Evolutionary conservation across 2,888 invertebrate genomes (phyloP).

Genomic region (Lycia hirtaria): DNA sequence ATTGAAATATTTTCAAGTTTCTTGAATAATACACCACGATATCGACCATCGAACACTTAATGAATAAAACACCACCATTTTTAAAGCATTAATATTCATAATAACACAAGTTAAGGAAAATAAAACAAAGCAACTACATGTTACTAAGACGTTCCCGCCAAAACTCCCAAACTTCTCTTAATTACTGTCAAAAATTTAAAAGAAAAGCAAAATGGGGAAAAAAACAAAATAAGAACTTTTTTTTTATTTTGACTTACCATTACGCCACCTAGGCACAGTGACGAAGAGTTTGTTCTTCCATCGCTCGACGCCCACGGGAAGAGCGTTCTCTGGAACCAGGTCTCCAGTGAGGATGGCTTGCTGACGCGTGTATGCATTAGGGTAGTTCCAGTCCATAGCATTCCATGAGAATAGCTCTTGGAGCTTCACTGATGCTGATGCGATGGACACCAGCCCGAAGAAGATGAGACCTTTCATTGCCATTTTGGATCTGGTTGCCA

Average conservation of each 20-base stretch:
- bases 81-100: too few relatives aligned
- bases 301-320: slow-evolving; percentile 93
- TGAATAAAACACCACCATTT: too few relatives aligned
- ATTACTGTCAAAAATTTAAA: too few relatives aligned
- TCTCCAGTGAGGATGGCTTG: slow-evolving; percentile 87
- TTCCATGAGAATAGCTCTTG: slow-evolving; percentile 92
- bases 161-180: too few relatives aligned
- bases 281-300: slow-evolving; percentile 93
- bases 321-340: slow-evolving; percentile 90
- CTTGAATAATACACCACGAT: too few relatives aligned
- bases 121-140: too few relatives aligned
- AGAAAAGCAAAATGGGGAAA: too few relatives aligned
- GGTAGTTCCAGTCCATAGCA: slow-evolving; percentile 90
- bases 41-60: too few relatives aligned
- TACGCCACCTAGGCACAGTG: slow-evolving; percentile 92
- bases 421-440: slow-evolving; percentile 81
- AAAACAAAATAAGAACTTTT: too few relatives aligned
- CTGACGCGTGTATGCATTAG: slow-evolving; percentile 85
- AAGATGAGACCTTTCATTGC: slow-evolving; percentile 52
- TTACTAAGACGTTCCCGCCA: too few relatives aligned
- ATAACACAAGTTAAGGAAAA: too few relatives aligned
- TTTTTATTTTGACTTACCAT: slow-evolving; percentile 85
- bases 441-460: slow-evolving; percentile 57
- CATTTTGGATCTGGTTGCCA: slow-evolving; percentile 49
- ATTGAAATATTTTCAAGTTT: too few relatives aligned